Conservation (phyloP, 1,140 invertebrate genomes). For the Radopholus similis region DNA sequence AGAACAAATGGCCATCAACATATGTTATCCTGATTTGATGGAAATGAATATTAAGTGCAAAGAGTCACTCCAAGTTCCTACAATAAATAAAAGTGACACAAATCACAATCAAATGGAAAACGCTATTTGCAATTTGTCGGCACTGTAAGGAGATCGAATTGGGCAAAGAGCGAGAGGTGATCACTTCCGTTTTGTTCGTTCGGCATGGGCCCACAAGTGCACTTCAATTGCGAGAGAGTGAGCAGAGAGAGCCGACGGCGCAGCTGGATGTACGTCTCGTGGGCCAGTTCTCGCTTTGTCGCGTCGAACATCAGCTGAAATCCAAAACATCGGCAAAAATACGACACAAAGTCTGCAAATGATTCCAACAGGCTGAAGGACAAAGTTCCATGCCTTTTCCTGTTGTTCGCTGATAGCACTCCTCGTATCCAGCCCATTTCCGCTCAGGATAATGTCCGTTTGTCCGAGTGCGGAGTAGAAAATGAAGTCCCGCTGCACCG, state of each 20-base stretch:
- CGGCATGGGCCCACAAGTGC: conserved; percentile 1
- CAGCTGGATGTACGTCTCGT: conserved; percentile 13
- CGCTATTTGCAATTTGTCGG: neutral
- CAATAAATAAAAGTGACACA: neutral
- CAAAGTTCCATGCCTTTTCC: neutral
- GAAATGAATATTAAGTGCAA: too few species aligned
- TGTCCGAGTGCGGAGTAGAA: conserved; percentile 11
- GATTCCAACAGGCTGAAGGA: neutral
- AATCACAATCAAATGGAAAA: neutral
- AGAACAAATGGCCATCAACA: too few species aligned
- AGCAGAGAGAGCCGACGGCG: conserved; percentile 6
- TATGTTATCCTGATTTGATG: too few species aligned
- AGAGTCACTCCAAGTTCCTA: too few species aligned
- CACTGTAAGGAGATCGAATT: too few species aligned
- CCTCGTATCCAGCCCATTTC: too few species aligned
- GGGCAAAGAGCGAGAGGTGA: too few species aligned
- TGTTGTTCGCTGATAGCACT: neutral
- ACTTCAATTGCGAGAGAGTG: neutral
- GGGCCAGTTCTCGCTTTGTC: neutral
- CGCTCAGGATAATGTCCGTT: neutral
- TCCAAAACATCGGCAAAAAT: too few species aligned
- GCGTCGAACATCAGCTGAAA: neutral
- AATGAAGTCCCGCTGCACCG: conserved; percentile 19
- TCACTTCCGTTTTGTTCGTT: conserved; percentile 3
- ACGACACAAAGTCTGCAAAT: too few species aligned